Base-by-base conservation (phyloP, 2,888 invertebrate species). In the Patella ulyssiponensis region DNA sequence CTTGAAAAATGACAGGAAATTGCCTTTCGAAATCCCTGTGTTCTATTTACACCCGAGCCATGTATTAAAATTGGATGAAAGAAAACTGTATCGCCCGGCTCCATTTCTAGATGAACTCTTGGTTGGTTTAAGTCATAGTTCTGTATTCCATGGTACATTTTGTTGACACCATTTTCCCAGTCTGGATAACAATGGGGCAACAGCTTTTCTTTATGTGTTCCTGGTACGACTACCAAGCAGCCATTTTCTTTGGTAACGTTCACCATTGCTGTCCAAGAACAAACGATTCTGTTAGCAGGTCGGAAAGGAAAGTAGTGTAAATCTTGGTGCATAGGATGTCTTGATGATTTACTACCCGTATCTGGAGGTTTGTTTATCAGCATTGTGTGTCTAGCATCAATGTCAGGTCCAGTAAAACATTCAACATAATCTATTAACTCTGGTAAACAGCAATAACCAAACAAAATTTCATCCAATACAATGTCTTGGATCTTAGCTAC, bases 211-310 rank as follows among this genome's bases (percentile, higher is more conserved):
- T 89, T 93, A 88, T 97, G 97, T 0, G 95, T 94, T 0, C 96
- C 95, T 0, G 97, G 96, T 20, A 96, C 88, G 0, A 95, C 96
- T 85, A 94, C 95, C 15, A 97, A 93, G 85, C 96, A 96, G 1
- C 97, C 97, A 90, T 97, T 97, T 58, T 94, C 93, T 20, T 93
- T 89, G 77, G 94, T 93, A 7, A 96, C 95, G 77, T 93, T 93
- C 91, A 97, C 96, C 92, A 97, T 94, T 0, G 97, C 97, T 0
- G 97, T 97, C 97, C 97, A 97, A 0, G 95, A 93, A n/a, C 95
- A 96, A 0, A 95, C 94, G 77, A 97, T 95, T 81, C 93, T 93
- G 82, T 96, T 94, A 0, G 95, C 95, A 0, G 97, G 97, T 44
- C 96, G 94, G 91, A 96, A 95, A 11, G 97, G 96, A 90, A 97